Evolutionary conservation across 2,888 invertebrate species (phyloP).

Genomic region (Melieria crassipennis): DNA sequence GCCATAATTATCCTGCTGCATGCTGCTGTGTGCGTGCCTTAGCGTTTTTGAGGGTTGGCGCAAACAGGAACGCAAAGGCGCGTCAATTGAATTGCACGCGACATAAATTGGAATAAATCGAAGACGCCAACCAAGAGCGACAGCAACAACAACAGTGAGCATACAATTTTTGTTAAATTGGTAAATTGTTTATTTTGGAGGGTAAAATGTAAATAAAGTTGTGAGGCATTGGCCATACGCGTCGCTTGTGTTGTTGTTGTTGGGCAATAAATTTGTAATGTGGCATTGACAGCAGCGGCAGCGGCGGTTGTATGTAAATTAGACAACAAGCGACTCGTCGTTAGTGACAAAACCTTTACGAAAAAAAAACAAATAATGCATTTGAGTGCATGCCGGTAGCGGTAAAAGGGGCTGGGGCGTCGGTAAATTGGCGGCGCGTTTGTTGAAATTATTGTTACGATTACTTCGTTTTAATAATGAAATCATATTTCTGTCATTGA

Average conservation of each 20-base stretch:
- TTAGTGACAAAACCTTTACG: no score
- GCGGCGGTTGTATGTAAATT: constrained; percentile 38
- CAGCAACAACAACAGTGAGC: background rate
- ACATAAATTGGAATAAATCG: no score
- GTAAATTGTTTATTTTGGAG: constrained; percentile 38
- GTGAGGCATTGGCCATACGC: constrained; percentile 27
- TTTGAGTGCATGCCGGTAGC: background rate
- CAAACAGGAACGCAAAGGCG: no score
- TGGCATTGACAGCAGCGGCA: constrained; percentile 43
- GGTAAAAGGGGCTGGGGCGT: no score
- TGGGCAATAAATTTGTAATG: constrained; percentile 46
- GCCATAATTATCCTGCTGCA: background rate
- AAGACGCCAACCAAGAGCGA: background rate
- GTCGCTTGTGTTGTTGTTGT: constrained; percentile 18
- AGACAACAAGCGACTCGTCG: background rate
- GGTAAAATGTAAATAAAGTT: constrained; percentile 20
- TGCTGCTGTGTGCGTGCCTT: no score
- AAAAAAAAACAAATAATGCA: background rate
- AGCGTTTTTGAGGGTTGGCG: no score
- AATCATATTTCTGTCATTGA: no score
- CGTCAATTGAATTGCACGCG: no score
- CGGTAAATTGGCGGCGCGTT: no score
- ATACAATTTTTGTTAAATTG: constrained; percentile 13
- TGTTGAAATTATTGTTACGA: no score
- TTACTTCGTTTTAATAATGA: no score